Conservation (phyloP, 2,888 invertebrate genomes). For the Scrobipalpa atriplicella region DNA sequence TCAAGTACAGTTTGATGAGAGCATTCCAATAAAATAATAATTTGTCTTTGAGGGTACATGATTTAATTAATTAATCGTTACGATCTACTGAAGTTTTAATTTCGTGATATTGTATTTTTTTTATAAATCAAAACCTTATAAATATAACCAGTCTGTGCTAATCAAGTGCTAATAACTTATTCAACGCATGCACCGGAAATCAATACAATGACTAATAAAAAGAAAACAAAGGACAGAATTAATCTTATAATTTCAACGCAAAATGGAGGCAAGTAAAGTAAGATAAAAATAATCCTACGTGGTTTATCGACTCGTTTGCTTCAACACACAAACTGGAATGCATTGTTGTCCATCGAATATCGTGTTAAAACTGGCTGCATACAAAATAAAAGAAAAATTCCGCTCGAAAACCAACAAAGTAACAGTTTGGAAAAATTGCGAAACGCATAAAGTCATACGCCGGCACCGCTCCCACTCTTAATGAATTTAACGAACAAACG, state of each 20-base stretch:
- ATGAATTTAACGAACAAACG: slow-evolving; percentile 35
- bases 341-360: slow-evolving; percentile 32
- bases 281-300: slow-evolving; percentile 17
- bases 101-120: not conserved
- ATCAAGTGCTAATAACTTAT: not conserved
- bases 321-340: slow-evolving; percentile 30
- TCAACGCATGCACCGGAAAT: not conserved
- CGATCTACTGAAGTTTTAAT: not conserved
- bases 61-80: not conserved
- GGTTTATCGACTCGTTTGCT: slow-evolving; percentile 34
- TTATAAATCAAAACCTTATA: not conserved
- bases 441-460: slow-evolving; percentile 55
- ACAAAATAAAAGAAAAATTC: slow-evolving; percentile 20
- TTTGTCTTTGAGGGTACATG: slow-evolving; percentile 15
- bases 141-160: not conserved
- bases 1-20: slow-evolving; percentile 4
- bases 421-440: slow-evolving; percentile 37
- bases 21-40: slow-evolving; percentile 8
- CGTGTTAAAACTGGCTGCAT: slow-evolving; percentile 23
- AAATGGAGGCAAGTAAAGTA: slow-evolving; percentile 21
- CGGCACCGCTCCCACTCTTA: slow-evolving; percentile 48
- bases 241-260: slow-evolving; percentile 2
- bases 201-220: slow-evolving; percentile 17
- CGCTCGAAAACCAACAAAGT: slow-evolving; percentile 4
- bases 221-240: slow-evolving; percentile 8